phyloP scores from a whole-genome alignment of 2,797 vertebrate species.

The Megalops cyprinoides region DNA sequence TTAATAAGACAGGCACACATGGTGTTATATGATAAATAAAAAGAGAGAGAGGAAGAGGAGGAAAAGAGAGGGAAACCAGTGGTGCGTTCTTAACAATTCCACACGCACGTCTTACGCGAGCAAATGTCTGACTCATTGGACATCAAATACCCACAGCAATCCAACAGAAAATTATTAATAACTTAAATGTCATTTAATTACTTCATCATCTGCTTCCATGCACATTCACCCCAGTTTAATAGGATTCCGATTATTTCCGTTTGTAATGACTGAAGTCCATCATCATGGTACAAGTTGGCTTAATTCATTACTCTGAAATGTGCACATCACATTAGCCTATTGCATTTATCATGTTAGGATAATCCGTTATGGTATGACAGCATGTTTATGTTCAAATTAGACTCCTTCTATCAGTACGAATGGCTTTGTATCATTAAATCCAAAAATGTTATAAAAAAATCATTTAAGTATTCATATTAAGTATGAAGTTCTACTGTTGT shows the following conservation, averaged over 20 bases:
- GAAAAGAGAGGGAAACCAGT: no score
- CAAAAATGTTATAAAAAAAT: not conserved
- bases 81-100: not conserved
- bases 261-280: not conserved
- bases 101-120: not conserved
- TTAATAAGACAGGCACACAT: no score
- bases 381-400: not conserved
- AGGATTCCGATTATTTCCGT: not conserved
- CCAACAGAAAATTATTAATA: not conserved
- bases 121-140: slow-evolving; percentile 7
- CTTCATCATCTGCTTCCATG: not conserved
- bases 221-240: not conserved
- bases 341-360: not conserved
- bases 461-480: not conserved
- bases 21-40: no score
- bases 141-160: not conserved
- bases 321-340: not conserved
- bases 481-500: no score
- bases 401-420: not conserved
- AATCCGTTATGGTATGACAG: not conserved
- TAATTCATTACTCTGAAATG: not conserved
- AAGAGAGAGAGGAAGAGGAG: no score
- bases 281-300: not conserved
- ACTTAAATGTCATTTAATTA: not conserved
- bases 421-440: not conserved